A percentile compares a stretch with the other conserved stretches of the same genome.
Evolutionary conservation across 1,140 invertebrate genomes (phyloP).

Genomic region (Lutraria rhynchaena): DNA sequence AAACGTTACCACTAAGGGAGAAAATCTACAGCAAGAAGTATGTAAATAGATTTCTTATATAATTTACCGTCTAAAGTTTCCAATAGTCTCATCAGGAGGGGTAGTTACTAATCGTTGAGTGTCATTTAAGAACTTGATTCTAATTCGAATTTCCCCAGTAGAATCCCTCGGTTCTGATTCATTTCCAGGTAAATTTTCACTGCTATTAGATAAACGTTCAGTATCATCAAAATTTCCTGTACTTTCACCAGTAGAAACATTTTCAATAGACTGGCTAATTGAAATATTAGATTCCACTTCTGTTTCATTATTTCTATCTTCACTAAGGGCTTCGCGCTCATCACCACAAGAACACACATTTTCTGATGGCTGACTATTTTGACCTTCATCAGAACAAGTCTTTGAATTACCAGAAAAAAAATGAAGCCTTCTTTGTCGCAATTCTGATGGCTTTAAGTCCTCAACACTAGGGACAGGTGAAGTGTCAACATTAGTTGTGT

Average conservation of each 20-base stretch:
- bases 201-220: neutral
- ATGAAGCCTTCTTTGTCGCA: constrained; percentile 34
- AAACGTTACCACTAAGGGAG: no score
- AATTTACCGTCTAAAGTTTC: constrained; percentile 92
- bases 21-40: no score
- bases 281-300: neutral
- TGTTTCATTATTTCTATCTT: neutral
- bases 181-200: neutral
- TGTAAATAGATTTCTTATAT: no score
- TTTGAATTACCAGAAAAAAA: constrained; percentile 22
- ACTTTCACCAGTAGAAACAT: neutral
- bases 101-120: constrained; percentile 91
- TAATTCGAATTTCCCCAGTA: constrained; percentile 86
- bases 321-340: neutral
- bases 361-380: neutral
- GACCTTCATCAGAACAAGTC: no score
- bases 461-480: neutral
- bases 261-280: neutral
- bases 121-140: constrained; percentile 94
- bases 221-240: neutral
- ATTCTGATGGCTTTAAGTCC: constrained; percentile 8
- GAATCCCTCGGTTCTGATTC: neutral
- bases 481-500: no score
- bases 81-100: constrained; percentile 88
- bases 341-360: constrained; percentile 1